A percentile compares a stretch with the other conserved stretches of the same genome.
phyloP scores from a whole-genome alignment of 2,113 vertebrate species.

The Lanius collurio region DNA sequence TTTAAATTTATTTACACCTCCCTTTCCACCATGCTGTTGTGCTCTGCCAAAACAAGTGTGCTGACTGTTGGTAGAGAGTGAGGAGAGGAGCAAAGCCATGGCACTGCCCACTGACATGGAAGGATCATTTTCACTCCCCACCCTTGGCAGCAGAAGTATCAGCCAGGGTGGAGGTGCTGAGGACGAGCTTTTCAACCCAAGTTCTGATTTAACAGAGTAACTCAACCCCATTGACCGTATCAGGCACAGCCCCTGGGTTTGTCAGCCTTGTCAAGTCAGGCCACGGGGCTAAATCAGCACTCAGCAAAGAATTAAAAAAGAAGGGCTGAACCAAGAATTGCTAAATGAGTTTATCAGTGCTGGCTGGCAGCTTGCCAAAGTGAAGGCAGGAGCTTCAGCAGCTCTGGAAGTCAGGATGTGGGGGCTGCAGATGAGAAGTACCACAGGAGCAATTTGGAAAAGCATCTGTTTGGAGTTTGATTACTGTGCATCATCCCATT shows the following conservation, averaged over 20 bases:
- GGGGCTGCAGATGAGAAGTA: conserved; percentile 34
- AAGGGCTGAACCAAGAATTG: not conserved
- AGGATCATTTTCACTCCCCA: not conserved
- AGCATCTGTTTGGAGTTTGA: conserved; percentile 16
- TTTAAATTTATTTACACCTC: not conserved
- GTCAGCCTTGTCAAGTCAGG: not conserved
- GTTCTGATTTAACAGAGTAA: not conserved
- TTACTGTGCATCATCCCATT: not conserved
- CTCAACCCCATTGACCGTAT: not conserved
- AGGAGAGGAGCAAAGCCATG: not conserved
- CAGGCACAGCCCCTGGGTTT: not conserved
- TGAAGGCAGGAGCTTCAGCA: conserved; percentile 12
- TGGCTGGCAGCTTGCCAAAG: conserved; percentile 1
- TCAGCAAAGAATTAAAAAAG: conserved; percentile 33
- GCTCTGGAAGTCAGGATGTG: not conserved
- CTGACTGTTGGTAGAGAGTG: not conserved
- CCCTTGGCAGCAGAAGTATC: not conserved
- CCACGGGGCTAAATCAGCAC: not conserved
- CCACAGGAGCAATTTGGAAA: conserved; percentile 22
- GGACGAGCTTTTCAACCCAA: not conserved
- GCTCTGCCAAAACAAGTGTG: not conserved
- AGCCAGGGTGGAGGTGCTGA: not conserved
- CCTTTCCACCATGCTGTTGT: accelerated
- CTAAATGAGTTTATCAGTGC: conserved; percentile 24
- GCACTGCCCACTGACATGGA: not conserved